Base-by-base conservation (phyloP, 2,113 vertebrate genomes). In the Peromyscus polionotus region DNA sequence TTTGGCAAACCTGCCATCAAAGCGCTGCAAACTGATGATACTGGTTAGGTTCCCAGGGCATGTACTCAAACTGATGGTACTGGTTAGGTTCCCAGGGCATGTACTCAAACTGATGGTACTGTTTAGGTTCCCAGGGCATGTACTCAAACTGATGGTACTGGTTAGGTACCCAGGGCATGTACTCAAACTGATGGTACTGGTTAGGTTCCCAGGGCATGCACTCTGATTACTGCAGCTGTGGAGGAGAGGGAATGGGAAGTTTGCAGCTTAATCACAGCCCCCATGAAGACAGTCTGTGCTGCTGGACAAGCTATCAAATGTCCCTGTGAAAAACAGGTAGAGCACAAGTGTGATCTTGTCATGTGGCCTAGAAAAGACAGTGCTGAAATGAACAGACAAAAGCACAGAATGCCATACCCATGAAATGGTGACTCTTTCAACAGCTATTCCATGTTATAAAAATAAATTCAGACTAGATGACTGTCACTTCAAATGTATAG, bases 171-270 rank as follows among this genome's bases (percentile, higher is more conserved):
- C 24, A 65, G 45, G 63, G 42, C 42, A 42, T 42, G 42, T 42
- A 42, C 42, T 42, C 76, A 96, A 67, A 89, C 65, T 88, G 75
- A 90, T 96, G 80, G 76, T 86, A 91, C 90, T 85, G 88, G 79
- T 84, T 90, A 81, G 87, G 67, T 75, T 95, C 9, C 68, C 24
- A 65, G 45, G 63, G 72, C 95, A 92, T 51, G 48, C n/a, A 26
- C 92, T 90, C 90, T 93, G 76, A 93, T 96, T 54, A 84, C 45
- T 93, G 80, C 91, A 96, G 95, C 87, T 96, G 73, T 20, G 89
- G 77, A 54, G 26, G 80, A 54, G 45, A 28, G 19, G 10, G 19
- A 28, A 42, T 11, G 22, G 31, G 48, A 28, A 88, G 92, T 57
- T 70, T 96, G 42, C 51, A 65, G 59, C 39, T 81, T 96, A 80